Base-by-base conservation (phyloP, 2,113 vertebrate species). In the Sakesphorus luctuosus region DNA sequence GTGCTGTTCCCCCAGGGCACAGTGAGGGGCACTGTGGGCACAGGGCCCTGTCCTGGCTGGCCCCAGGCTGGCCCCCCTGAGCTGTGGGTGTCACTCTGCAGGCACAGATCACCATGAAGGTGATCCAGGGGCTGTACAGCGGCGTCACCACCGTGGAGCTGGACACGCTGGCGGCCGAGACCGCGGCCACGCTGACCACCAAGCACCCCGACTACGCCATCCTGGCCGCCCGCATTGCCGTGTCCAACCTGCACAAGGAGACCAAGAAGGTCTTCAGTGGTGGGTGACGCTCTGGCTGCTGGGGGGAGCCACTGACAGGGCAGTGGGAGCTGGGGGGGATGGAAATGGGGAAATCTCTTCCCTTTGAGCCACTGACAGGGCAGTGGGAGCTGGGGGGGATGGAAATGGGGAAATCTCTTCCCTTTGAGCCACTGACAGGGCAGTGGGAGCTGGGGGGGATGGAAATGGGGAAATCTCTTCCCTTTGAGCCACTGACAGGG, bases 101-200 rank as follows among this genome's bases (percentile, higher is more conserved):
- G 99, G 97, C 99, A 38, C 99, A 99, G 97, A 99, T 99, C 92
- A 99, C 99, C n/a, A 99, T 99, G 99, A 99, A 99, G 87, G 99
- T 99, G 95, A 99, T 99, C 67, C 99, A 99, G 94, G 99, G 99
- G 63, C 98, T 99, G 18, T 99, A 99, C 96, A 99, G 98, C 6
- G 99, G 99, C 0, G 99, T 99, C 58, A 99, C 99, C 26, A 99
- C 99, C 0, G 98, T 99, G 79, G 99, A 99, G 90, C 97, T 99
- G 94, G 99, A 99, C 93, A 99, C 99, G 0, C 88, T 99, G 98
- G 99, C 99, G 19, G 99, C 99, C 17, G 99, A 99, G 93, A 99
- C 99, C 0, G 97, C 99, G 0, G 99, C 99, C 10, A 99, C 99
- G 8, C 98, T 99, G 89, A 99, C 99, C 61, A 99, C 99, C 69